These are phyloP conservation scores for Poeciliopsis retropinna DNA, from an alignment of 2,113 vertebrate species.

Conservation along the genomic window DNA sequence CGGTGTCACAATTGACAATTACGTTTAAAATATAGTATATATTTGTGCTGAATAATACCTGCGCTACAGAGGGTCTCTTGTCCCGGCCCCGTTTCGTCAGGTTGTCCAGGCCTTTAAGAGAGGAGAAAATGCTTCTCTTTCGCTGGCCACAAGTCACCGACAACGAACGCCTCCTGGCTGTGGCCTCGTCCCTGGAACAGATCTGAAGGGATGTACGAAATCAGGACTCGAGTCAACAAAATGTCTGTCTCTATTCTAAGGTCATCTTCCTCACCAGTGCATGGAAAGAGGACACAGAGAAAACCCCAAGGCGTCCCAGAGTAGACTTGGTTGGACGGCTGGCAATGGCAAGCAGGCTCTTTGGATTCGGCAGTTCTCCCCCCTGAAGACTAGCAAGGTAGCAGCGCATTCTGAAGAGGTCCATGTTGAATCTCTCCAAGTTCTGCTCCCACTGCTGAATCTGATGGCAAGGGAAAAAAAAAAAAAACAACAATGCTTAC, in stretches of 20 bases:
- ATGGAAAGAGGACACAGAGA: slow-evolving; percentile 96
- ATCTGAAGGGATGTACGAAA: slow-evolving; percentile 79
- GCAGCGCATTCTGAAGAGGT: slow-evolving; percentile 95
- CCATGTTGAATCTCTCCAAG: slow-evolving; percentile 95
- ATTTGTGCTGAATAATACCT: slow-evolving; percentile 78
- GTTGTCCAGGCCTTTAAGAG: slow-evolving; percentile 93
- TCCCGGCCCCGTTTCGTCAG: slow-evolving; percentile 89
- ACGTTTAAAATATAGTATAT: background rate
- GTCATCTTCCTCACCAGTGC: slow-evolving; percentile 86
- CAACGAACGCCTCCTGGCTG: slow-evolving; percentile 88
- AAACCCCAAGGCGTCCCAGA: slow-evolving; percentile 91
- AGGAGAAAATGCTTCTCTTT: slow-evolving; percentile 93
- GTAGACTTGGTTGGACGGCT: slow-evolving; percentile 92
- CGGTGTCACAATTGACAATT: background rate
- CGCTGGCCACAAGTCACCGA: slow-evolving; percentile 84
- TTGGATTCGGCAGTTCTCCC: slow-evolving; percentile 95
- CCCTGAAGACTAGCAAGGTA: slow-evolving; percentile 96
- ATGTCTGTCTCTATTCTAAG: background rate
- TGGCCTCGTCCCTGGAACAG: slow-evolving; percentile 92
- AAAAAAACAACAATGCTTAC: background rate
- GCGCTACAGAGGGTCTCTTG: slow-evolving; percentile 87
- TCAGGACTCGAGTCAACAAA: slow-evolving; percentile 36
- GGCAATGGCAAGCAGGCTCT: slow-evolving; percentile 91
- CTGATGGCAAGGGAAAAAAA: slow-evolving; percentile 68
- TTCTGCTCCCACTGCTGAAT: slow-evolving; percentile 99